Base-by-base conservation (phyloP, 2,888 invertebrate genomes). In the Dysmachus trigonus region DNA sequence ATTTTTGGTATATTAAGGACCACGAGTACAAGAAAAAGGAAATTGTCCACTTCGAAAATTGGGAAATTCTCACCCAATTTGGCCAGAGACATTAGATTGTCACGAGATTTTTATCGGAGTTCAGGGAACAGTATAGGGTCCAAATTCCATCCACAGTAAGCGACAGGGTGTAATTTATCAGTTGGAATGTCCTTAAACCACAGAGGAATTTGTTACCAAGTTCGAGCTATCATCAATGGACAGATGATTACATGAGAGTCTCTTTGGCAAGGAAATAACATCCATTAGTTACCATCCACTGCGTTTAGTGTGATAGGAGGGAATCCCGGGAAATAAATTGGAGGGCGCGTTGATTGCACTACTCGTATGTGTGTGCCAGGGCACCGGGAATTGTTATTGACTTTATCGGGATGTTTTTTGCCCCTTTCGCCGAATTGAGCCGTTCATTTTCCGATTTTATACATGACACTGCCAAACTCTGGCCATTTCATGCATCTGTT, bases 141-240 rank as follows among this genome's bases (percentile, higher is more conserved):
- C 62, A 62, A 62, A 62, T 27, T 62, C 22, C 22, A 22, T 22
- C 62, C 62, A 22, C 62, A 62, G 62, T 8, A 62, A 62, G 62
- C 62, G 62, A 62, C 62, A 77, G 47, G 47, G 77, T 30, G 47
- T 47, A 77, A 81, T 81, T 81, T 53, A 81, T 81, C 81, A 81
- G 53, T 30, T 13, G 18, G 51, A 33, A 30, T 53, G 47, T 81
- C 53, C 81, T 81, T 53, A 53, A 81, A 81, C 81, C 81, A 81
- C 81, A 81, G 62, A 81, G 81, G 81, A 81, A 81, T 81, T 81
- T 81, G 81, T 62, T 62, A 81, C 81, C 81, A 81, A 81, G 47
- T 81, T 81, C n/a, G 81, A 81, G 81, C 18, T n/a, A 53, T 31
- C 81, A 81, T 53, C 31, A 81, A 81, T 53, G 81, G 62, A 31